Percentiles rank a stretch among this genome's conserved stretches.
Evolutionary conservation across 2,888 invertebrate genomes (phyloP).

Genomic region (Hirtodrosophila trivittata): DNA sequence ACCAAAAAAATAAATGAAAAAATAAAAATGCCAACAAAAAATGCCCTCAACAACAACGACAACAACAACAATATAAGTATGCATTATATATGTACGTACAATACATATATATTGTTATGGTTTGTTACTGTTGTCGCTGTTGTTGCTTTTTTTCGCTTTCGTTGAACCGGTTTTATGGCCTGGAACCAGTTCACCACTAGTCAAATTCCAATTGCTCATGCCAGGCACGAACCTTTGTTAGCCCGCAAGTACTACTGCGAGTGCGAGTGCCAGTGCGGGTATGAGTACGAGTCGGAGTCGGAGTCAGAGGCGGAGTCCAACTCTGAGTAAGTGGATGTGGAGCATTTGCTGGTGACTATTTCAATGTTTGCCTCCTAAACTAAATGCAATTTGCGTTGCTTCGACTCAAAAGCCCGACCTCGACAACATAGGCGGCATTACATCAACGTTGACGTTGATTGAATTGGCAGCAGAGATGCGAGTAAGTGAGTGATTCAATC

Average conservation of each 20-base stretch:
- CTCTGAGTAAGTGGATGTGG: conserved; percentile 30
- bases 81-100: too few species aligned
- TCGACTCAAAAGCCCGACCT: conserved; percentile 45
- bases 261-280: too few species aligned
- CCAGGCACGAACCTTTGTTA: conserved; percentile 50
- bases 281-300: too few species aligned
- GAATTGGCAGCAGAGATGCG: conserved; percentile 41
- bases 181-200: conserved; percentile 58
- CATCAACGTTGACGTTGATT: conserved; percentile 66
- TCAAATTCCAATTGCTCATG: conserved; percentile 53
- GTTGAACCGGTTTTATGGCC: conserved; percentile 59
- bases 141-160: conserved; percentile 50
- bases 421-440: conserved; percentile 69
- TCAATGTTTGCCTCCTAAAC: conserved; percentile 39
- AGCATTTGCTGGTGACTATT: conserved; percentile 31
- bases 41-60: too few species aligned
- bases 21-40: too few species aligned
- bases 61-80: too few species aligned
- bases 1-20: too few species aligned
- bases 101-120: conserved; percentile 35
- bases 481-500: conserved; percentile 46
- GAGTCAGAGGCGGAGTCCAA: too few species aligned
- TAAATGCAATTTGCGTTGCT: conserved; percentile 13
- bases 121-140: conserved; percentile 18
- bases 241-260: conserved; percentile 24